Conservation (phyloP, 2,113 vertebrate genomes). For the Paracyprichromis sp. region DNA sequence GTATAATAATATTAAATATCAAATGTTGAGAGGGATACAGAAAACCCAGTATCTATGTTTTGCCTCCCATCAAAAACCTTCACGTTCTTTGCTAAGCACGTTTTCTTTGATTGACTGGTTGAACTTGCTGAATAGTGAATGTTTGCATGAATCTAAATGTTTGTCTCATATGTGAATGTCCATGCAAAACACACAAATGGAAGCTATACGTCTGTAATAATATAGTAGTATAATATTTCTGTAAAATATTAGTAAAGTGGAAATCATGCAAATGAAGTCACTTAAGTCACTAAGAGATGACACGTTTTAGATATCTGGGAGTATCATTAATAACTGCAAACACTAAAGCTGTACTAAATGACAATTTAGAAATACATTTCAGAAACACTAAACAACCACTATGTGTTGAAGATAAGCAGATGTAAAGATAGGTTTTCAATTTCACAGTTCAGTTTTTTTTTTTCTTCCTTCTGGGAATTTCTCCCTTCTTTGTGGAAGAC, state of each 20-base stretch:
- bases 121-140: background rate
- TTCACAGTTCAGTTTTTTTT: background rate
- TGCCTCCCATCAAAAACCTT: background rate
- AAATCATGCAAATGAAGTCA: fast-evolving
- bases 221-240: background rate
- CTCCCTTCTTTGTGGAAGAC: background rate
- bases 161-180: background rate
- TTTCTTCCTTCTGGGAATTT: background rate
- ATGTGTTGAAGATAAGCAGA: background rate
- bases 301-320: background rate
- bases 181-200: background rate
- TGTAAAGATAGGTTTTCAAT: background rate
- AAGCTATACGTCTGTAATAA: background rate
- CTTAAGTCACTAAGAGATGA: background rate
- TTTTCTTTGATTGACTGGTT: background rate
- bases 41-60: background rate
- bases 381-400: background rate
- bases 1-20: background rate
- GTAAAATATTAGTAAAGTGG: background rate
- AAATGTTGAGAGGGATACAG: background rate
- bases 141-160: background rate
- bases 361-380: background rate
- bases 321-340: background rate
- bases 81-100: fast-evolving
- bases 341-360: fast-evolving